These are phyloP conservation scores for Craterocephalus amniculus DNA, from an alignment of 2,797 vertebrate species.

Conservation along the genomic window DNA sequence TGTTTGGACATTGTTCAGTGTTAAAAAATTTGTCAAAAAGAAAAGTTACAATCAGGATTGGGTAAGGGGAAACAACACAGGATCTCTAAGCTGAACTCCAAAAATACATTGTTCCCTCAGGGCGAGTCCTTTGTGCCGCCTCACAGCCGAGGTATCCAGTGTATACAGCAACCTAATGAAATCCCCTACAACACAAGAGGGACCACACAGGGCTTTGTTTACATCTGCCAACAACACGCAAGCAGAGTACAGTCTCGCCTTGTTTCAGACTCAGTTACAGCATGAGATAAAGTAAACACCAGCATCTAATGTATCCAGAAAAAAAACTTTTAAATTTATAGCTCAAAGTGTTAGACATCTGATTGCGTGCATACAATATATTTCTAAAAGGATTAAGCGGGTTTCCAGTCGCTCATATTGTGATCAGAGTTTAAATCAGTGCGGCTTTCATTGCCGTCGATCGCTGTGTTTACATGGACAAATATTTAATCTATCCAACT, in stretches of 20 bases:
- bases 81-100: conserved; percentile 18
- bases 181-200: conserved; percentile 32
- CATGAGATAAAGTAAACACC: conserved; percentile 2
- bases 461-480: background rate
- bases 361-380: background rate
- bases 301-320: background rate
- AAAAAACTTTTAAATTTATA: background rate
- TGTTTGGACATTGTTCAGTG: conserved; percentile 11
- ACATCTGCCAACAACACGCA: conserved; percentile 19
- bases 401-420: background rate
- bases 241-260: conserved; percentile 6
- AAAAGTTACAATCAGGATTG: conserved; percentile 6
- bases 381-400: background rate
- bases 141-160: conserved; percentile 21
- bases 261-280: conserved; percentile 11
- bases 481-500: too few species aligned
- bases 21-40: conserved; percentile 1
- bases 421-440: background rate
- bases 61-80: background rate
- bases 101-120: conserved; percentile 32
- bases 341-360: background rate
- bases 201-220: conserved; percentile 56
- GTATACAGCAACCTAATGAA: conserved; percentile 37
- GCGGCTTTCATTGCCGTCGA: background rate
- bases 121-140: conserved; percentile 34